phyloP scores from a whole-genome alignment of 2,888 invertebrate species.

The Xylocampa areola region DNA sequence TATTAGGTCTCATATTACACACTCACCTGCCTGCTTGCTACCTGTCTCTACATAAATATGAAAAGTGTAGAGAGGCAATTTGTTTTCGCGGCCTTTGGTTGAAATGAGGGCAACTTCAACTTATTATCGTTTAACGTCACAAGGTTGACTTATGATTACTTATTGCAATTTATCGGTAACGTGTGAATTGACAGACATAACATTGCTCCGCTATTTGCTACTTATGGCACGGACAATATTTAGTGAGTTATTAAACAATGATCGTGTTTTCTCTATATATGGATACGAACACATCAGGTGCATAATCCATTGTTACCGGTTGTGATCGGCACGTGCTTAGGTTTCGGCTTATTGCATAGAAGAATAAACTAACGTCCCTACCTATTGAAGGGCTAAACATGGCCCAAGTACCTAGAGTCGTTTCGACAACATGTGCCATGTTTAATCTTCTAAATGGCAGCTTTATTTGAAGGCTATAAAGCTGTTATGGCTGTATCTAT shows the following conservation, averaged over 20 bases:
- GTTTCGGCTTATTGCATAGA: constrained; percentile 26
- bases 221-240: constrained; percentile 31
- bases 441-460: too few species aligned
- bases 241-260: constrained; percentile 40
- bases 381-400: constrained; percentile 17
- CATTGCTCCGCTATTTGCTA: constrained; percentile 38
- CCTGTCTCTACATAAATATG: constrained; percentile 51
- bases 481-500: too few species aligned
- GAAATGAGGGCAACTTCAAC: constrained; percentile 66
- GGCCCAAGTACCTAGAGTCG: constrained; percentile 18
- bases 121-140: constrained; percentile 57
- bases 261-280: constrained; percentile 27
- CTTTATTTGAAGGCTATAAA: too few species aligned
- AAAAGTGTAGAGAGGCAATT: constrained; percentile 54
- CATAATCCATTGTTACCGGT: constrained; percentile 35
- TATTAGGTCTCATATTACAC: constrained; percentile 48
- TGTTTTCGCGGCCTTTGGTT: constrained; percentile 62
- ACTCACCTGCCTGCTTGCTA: constrained; percentile 59
- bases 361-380: too few species aligned
- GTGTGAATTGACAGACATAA: constrained; percentile 60
- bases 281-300: constrained; percentile 14
- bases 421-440: too few species aligned
- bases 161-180: constrained; percentile 64
- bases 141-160: constrained; percentile 72
- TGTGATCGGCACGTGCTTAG: constrained; percentile 35